Evolutionary conservation across 2,797 vertebrate species (phyloP).

Genomic region (Okamejei kenojei): DNA sequence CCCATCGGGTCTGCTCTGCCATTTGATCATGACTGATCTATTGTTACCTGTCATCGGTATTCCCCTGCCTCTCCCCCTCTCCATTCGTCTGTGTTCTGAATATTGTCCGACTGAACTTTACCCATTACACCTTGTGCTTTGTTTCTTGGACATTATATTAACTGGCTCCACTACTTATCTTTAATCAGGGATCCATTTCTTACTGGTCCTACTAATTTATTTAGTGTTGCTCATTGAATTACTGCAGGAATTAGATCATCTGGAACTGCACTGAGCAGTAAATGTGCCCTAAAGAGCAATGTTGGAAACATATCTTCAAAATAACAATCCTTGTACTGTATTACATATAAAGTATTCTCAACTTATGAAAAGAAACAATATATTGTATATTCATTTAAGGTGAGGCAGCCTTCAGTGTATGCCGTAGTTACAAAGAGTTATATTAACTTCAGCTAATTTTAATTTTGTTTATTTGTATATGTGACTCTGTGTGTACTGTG

Average conservation of each 20-base stretch:
- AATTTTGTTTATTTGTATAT: background rate
- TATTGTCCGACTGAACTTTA: background rate
- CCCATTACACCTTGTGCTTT: background rate
- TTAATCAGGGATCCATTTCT: background rate
- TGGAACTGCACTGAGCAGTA: background rate
- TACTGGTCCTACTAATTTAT: background rate
- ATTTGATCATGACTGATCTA: no score
- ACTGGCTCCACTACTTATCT: background rate
- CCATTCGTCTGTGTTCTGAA: background rate
- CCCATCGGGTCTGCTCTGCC: no score
- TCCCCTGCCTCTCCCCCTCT: no score
- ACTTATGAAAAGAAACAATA: background rate
- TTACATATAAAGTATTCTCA: background rate
- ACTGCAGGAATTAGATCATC: background rate
- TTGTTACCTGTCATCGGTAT: no score
- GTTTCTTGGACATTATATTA: background rate
- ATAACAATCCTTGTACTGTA: background rate
- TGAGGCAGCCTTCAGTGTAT: background rate
- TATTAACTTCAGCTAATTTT: background rate
- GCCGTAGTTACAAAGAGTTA: background rate
- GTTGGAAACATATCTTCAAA: background rate
- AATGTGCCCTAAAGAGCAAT: background rate
- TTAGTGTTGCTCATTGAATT: background rate
- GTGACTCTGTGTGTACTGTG: background rate
- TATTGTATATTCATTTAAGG: background rate